phyloP scores from a whole-genome alignment of 35 echinoderm and acorn worm genomes.

The Heliocidaris tuberculata region DNA sequence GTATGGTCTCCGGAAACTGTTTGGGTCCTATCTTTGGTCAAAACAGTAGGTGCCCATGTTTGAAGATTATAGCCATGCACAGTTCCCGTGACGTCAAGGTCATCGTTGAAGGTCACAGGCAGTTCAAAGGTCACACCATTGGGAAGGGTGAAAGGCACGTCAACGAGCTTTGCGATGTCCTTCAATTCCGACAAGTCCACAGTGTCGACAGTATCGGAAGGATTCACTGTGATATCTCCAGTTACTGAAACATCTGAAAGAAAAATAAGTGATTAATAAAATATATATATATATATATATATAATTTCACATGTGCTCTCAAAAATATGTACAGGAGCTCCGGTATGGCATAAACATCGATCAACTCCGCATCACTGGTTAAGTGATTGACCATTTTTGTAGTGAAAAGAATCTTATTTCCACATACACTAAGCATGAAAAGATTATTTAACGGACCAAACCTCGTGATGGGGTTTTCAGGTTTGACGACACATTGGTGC shows the following conservation, averaged over 20 bases:
- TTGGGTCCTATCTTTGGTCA: neutral
- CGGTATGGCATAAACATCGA: neutral
- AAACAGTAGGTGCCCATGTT: neutral
- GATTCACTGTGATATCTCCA: neutral
- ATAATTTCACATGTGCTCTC: neutral
- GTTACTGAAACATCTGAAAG: neutral
- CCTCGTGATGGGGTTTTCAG: too few relatives aligned
- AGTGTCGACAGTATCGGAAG: neutral
- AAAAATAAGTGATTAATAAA: neutral
- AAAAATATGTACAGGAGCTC: neutral
- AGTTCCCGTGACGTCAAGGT: neutral
- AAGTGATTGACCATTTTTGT: too few relatives aligned
- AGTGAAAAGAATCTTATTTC: too few relatives aligned
- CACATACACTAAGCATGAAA: too few relatives aligned
- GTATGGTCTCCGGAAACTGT: neutral
- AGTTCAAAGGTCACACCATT: slow-evolving; percentile 14
- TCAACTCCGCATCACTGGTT: neutral
- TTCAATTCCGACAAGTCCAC: slow-evolving; percentile 21
- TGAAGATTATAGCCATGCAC: neutral
- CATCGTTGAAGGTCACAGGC: neutral
- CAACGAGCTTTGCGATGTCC: neutral
- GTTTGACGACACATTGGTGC: too few relatives aligned
- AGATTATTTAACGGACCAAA: too few relatives aligned
- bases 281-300: too few relatives aligned
- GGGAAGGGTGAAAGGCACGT: slow-evolving; percentile 27